Evolutionary conservation across 1,140 invertebrate species (phyloP).

Genomic region (Zaprionus camerounensis): DNA sequence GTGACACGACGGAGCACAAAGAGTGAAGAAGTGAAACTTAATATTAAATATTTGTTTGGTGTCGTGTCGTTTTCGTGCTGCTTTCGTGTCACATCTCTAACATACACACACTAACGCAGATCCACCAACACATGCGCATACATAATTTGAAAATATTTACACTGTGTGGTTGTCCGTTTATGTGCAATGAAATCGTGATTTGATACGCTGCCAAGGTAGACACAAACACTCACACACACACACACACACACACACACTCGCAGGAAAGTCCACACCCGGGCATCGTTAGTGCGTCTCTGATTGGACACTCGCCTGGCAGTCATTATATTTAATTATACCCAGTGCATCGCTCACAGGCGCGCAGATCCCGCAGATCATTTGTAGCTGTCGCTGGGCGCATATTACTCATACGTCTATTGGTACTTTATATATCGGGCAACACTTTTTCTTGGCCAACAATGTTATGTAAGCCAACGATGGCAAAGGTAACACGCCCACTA

Average conservation of each 20-base stretch:
- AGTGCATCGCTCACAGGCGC: constrained; percentile 45
- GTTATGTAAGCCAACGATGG: constrained; percentile 43
- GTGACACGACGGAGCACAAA: neutral
- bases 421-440: neutral
- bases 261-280: neutral
- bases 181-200: constrained; percentile 71
- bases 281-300: constrained; percentile 6
- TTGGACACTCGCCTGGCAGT: constrained; percentile 25
- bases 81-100: neutral
- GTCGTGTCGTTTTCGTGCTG: neutral
- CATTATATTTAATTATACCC: constrained; percentile 73
- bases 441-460: constrained; percentile 31
- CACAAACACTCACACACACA: neutral
- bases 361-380: constrained; percentile 57
- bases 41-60: no score
- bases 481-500: constrained; percentile 52
- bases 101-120: constrained; percentile 9
- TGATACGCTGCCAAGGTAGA: constrained; percentile 36
- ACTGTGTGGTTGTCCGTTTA: constrained; percentile 65
- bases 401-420: constrained; percentile 48
- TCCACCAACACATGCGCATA: constrained; percentile 6
- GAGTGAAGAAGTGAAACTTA: no score
- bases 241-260: constrained; percentile 12
- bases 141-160: constrained; percentile 66
- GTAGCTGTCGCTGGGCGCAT: constrained; percentile 48